A percentile compares a stretch with the other conserved stretches of the same genome.
These are phyloP conservation scores for Acanthosepion pharaonis DNA, from an alignment of 2,888 invertebrate species.

Conservation along the genomic window DNA sequence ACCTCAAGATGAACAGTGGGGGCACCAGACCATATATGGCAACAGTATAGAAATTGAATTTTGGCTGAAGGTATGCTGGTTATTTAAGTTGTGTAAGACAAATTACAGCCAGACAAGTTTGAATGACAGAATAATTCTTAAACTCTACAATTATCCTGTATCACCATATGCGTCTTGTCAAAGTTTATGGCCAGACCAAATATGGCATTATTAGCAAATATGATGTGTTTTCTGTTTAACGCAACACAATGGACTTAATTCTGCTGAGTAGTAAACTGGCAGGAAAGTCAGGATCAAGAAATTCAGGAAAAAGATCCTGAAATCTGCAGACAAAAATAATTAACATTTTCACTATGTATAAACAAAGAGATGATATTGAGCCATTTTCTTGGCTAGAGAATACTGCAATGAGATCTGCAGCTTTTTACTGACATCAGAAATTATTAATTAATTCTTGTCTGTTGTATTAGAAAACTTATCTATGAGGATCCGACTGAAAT, in stretches of 20 bases:
- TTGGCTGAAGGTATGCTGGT: background rate
- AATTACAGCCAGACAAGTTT: background rate
- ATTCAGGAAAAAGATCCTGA: background rate
- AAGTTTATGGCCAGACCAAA: background rate
- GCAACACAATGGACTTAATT: background rate
- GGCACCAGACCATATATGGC: no score
- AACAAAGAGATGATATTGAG: background rate
- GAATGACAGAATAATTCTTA: background rate
- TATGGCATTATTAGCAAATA: background rate
- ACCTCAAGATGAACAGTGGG: no score
- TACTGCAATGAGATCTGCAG: background rate
- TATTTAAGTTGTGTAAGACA: background rate
- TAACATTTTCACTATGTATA: no score
- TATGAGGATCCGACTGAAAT: background rate
- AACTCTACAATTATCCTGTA: background rate
- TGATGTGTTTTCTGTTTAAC: background rate
- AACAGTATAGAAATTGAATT: no score
- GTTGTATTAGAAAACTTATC: background rate
- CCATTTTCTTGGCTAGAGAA: background rate
- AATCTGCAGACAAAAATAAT: background rate
- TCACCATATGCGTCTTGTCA: background rate
- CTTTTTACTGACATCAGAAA: background rate
- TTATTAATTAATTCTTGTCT: background rate
- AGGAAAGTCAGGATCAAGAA: background rate
- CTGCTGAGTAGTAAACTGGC: background rate